Base-by-base conservation (phyloP, 2,113 vertebrate genomes). In the Manacus vitellinus region DNA sequence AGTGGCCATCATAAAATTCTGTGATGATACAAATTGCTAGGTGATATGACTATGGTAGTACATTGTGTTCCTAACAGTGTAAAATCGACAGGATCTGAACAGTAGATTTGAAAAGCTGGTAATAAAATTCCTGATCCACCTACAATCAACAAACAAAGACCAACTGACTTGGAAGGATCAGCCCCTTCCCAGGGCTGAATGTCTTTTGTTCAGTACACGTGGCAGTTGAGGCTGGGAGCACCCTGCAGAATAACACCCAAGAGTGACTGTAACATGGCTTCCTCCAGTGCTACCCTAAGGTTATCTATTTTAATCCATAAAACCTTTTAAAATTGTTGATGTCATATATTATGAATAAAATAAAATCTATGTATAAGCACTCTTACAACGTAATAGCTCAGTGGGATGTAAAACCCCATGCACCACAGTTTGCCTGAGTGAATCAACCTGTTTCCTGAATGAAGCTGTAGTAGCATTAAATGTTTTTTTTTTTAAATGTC, bases 281-380 rank as follows among this genome's bases (percentile, higher is more conserved):
- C 73, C 72, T 74, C 85, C 37, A 85, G 35, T 79, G 51, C 62
- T 95, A 67, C 49, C 58, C 28, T 56, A 92, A 82, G 67, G 85
- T 91, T 75, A 52, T 67, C 93, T 75, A 44, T 72, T 94, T 85
- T 90, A 96, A 95, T 76, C n/a, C 22, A 61, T 65, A 31, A 93
- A 93, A 95, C 52, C 8, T 88, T 86, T 90, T 54, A 28, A 87
- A 94, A 85, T 5, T 43, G n/a, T 80, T 92, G 44, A 70, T 95
- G 73, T 93, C 75, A 85, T 62, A 27, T 71, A 33, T 85, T 88
- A 91, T 78, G 85, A 96, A 94, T 93, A 88, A 94, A 97, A 97
- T 89, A 88, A 97, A 97, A 93, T 70, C 67, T 92, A 37, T 90
- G n/a, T 87, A 72, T 58, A 72, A 82, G 55, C 62, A 91, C 85